Conservation (phyloP, 2,113 vertebrate genomes). For the Calypte anna region DNA sequence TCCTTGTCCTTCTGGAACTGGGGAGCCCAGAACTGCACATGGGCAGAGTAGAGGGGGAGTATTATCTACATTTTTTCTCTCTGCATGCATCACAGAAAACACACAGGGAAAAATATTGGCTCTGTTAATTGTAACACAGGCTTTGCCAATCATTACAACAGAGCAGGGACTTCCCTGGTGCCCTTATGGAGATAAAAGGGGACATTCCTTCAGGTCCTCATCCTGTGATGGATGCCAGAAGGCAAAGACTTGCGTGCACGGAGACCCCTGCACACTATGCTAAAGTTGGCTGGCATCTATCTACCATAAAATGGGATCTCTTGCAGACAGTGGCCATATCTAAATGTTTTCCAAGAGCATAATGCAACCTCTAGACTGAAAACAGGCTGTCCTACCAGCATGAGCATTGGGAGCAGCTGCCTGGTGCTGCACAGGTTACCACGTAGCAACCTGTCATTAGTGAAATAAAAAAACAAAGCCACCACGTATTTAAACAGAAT, state of each 20-base stretch:
- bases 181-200: not conserved
- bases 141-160: not conserved
- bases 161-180: not conserved
- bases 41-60: not conserved
- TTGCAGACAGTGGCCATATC: not conserved
- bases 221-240: not conserved
- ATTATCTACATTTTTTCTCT: not conserved
- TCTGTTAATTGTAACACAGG: not conserved
- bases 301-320: not conserved
- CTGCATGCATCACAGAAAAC: not conserved
- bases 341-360: not conserved
- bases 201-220: not conserved
- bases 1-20: too few species aligned
- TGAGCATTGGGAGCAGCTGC: not conserved
- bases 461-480: not conserved
- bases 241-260: accelerated
- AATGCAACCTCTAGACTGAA: not conserved
- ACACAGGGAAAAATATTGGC: not conserved
- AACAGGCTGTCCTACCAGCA: not conserved
- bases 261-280: accelerated
- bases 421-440: not conserved
- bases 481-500: not conserved
- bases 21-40: too few species aligned
- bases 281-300: not conserved
- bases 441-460: not conserved